phyloP scores from a whole-genome alignment of 1,140 invertebrate species.

The Homarus americanus region DNA sequence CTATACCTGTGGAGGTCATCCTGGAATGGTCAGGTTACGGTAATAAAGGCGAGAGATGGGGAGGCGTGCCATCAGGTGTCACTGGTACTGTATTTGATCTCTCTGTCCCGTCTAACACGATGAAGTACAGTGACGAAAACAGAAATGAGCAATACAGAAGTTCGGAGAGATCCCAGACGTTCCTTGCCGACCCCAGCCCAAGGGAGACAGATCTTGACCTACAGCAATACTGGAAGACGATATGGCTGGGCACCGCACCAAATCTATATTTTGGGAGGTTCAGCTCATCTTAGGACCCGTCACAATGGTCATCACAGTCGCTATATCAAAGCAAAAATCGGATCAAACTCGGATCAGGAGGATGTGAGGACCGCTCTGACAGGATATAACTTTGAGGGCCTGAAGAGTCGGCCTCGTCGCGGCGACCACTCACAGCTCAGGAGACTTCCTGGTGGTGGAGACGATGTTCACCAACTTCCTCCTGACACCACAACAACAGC shows the following conservation, averaged over 20 bases:
- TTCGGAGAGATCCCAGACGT: neutral
- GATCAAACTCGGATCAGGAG: neutral
- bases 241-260: neutral
- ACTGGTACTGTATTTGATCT: neutral
- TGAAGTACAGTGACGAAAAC: neutral
- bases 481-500: neutral
- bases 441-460: neutral
- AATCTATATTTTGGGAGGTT: neutral
- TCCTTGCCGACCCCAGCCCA: neutral
- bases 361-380: no score
- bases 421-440: neutral
- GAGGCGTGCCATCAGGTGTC: neutral
- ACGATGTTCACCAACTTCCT: neutral
- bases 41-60: neutral
- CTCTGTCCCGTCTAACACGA: neutral
- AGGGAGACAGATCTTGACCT: no score
- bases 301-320: slow-evolving; percentile 28
- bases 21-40: neutral
- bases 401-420: neutral
- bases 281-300: neutral
- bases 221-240: neutral
- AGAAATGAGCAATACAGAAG: neutral
- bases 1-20: neutral
- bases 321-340: neutral
- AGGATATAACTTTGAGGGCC: neutral